Percentiles rank a stretch among this genome's conserved stretches.
These are phyloP conservation scores for Timema podura DNA, from an alignment of 2,888 invertebrate genomes.

Conservation along the genomic window DNA sequence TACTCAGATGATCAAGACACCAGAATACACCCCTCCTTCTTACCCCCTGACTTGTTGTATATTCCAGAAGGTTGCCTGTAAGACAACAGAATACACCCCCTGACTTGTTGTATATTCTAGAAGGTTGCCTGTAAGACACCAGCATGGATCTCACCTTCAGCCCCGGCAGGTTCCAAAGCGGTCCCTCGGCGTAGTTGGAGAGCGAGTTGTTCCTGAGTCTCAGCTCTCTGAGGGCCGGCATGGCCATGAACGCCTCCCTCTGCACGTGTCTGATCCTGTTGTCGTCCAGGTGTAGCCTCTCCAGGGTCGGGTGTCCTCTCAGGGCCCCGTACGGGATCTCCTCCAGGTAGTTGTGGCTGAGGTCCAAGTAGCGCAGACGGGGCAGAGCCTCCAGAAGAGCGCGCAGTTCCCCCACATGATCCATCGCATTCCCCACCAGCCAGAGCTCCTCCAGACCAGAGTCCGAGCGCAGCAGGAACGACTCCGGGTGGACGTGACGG, in stretches of 20 bases:
- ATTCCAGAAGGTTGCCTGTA: no score
- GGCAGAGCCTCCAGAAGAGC: conserved; percentile 74
- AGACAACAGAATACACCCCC: no score
- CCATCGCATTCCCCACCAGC: conserved; percentile 71
- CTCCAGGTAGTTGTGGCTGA: conserved; percentile 71
- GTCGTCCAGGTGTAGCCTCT: conserved; percentile 74
- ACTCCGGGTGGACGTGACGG: conserved; percentile 73
- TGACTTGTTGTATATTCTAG: no score
- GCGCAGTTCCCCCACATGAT: conserved; percentile 67
- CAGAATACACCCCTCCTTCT: no score
- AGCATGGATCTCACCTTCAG: conserved; percentile 63
- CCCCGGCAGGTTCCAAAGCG: conserved; percentile 80
- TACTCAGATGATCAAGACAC: no score
- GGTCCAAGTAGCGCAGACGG: conserved; percentile 69
- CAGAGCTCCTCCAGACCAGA: conserved; percentile 65
- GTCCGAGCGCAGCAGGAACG: conserved; percentile 69
- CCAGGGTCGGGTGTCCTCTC: conserved; percentile 73
- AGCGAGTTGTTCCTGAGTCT: conserved; percentile 80
- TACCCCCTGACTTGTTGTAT: no score
- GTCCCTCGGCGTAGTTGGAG: conserved; percentile 64
- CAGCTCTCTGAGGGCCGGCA: conserved; percentile 78
- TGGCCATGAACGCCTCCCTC: conserved; percentile 73
- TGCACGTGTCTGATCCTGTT: conserved; percentile 72
- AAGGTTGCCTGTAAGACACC: no score
- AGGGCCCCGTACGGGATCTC: conserved; percentile 75